Percentiles rank a stretch among this genome's conserved stretches.
phyloP scores from a whole-genome alignment of 2,888 invertebrate genomes.

The Subacronicta megacephala region DNA sequence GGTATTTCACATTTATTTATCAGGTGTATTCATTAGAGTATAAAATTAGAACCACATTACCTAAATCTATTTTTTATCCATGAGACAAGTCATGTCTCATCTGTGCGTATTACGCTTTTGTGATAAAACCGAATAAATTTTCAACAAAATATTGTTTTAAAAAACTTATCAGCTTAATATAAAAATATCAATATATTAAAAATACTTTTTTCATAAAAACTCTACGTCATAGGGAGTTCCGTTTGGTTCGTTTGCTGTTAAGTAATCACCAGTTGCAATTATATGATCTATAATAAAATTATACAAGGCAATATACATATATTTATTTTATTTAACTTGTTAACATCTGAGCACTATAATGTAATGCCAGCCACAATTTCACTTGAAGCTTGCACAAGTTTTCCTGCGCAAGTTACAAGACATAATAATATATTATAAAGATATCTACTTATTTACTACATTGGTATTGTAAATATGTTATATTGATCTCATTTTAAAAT shows the following conservation, averaged over 20 bases:
- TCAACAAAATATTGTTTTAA: slow-evolving; percentile 28
- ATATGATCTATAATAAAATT: too few species aligned
- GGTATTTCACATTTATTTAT: neutral
- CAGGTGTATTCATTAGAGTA: neutral
- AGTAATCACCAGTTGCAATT: neutral
- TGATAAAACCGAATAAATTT: slow-evolving; percentile 23
- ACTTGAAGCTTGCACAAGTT: too few species aligned
- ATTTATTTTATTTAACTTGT: too few species aligned
- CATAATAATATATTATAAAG: too few species aligned
- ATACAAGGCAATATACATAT: too few species aligned
- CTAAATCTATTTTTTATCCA: slow-evolving; percentile 3
- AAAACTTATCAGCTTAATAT: slow-evolving; percentile 44
- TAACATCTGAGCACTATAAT: too few species aligned
- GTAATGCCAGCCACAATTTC: too few species aligned
- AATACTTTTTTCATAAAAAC: slow-evolving; percentile 31
- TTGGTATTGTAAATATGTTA: too few species aligned
- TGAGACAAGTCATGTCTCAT: slow-evolving; percentile 9
- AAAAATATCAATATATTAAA: slow-evolving; percentile 57
- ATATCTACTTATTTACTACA: too few species aligned
- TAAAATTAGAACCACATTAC: slow-evolving; percentile 16
- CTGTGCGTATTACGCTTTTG: neutral
- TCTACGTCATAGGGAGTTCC: slow-evolving; percentile 36
- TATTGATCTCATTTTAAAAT: too few species aligned
- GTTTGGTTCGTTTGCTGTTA: slow-evolving; percentile 17
- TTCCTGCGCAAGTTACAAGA: too few species aligned